phyloP scores from a whole-genome alignment of 2,797 vertebrate species.

The Acrocephalus scirpaceus region DNA sequence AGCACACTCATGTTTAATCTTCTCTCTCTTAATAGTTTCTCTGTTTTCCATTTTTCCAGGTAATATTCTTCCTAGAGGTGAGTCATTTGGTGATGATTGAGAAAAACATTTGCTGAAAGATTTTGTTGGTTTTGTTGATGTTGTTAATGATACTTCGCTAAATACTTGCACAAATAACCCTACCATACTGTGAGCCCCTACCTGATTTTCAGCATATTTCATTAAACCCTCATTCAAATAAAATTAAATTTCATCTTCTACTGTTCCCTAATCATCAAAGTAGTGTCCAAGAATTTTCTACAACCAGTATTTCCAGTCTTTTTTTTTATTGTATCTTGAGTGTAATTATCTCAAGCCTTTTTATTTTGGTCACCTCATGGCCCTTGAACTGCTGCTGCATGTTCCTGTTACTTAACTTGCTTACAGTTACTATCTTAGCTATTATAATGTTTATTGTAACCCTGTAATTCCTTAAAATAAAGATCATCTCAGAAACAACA shows the following conservation, averaged over 20 bases:
- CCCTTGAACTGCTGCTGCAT: not conserved
- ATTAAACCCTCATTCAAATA: not conserved
- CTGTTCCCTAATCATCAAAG: not conserved
- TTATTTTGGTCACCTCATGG: not conserved
- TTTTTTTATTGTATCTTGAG: not conserved
- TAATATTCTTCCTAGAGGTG: not conserved
- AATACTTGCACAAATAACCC: not conserved
- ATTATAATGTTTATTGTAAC: not conserved
- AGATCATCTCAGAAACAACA: not conserved
- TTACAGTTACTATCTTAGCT: not conserved
- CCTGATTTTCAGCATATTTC: not conserved
- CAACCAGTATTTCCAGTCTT: not conserved
- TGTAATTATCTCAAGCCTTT: not conserved
- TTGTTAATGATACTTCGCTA: not conserved
- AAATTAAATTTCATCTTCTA: not conserved
- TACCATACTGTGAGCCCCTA: not conserved
- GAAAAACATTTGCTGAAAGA: not conserved
- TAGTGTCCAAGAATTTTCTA: not conserved
- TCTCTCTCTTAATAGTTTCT: not conserved
- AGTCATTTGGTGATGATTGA: not conserved
- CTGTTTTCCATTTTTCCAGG: not conserved
- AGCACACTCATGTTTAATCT: not conserved
- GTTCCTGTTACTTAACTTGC: not conserved
- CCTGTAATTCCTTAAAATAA: not conserved
- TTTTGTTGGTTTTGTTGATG: not conserved